phyloP scores from a whole-genome alignment of 2,113 vertebrate genomes.

The Mormoops blainvillei region DNA sequence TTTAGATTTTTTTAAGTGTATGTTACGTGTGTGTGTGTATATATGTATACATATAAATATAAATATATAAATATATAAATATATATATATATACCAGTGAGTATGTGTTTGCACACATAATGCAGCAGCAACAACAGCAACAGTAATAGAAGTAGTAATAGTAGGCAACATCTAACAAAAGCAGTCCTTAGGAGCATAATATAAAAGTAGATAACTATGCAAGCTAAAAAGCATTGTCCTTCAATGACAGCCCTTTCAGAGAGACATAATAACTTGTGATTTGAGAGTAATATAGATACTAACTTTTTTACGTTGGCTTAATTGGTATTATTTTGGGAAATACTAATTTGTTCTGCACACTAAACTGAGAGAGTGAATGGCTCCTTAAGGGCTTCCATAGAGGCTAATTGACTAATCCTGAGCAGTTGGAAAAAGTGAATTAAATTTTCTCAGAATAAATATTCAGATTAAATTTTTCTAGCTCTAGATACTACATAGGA shows the following conservation, averaged over 20 bases:
- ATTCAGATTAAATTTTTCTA: conserved; percentile 50
- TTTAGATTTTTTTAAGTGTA: neutral
- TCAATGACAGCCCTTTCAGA: neutral
- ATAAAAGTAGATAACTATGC: neutral
- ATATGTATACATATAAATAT: rapidly evolving
- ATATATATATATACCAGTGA: neutral
- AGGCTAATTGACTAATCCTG: conserved; percentile 43
- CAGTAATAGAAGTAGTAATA: neutral
- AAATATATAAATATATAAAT: no score
- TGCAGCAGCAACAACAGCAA: neutral
- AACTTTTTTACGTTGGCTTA: conserved; percentile 50
- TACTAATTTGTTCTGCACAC: conserved; percentile 57
- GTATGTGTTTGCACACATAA: neutral
- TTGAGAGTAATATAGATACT: conserved; percentile 41
- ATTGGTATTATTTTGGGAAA: conserved; percentile 67
- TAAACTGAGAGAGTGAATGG: conserved; percentile 29
- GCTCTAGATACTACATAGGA: neutral
- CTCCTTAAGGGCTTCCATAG: conserved; percentile 17
- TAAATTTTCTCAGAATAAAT: conserved; percentile 49
- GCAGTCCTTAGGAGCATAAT: neutral
- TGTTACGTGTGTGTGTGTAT: neutral
- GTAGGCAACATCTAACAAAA: neutral
- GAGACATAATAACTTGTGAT: conserved; percentile 6
- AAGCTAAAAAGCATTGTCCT: neutral
- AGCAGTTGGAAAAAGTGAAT: conserved; percentile 47